A percentile compares a stretch with the other conserved stretches of the same genome.
Conservation (phyloP, 2,888 invertebrate species). For the Nudaria mundana region DNA sequence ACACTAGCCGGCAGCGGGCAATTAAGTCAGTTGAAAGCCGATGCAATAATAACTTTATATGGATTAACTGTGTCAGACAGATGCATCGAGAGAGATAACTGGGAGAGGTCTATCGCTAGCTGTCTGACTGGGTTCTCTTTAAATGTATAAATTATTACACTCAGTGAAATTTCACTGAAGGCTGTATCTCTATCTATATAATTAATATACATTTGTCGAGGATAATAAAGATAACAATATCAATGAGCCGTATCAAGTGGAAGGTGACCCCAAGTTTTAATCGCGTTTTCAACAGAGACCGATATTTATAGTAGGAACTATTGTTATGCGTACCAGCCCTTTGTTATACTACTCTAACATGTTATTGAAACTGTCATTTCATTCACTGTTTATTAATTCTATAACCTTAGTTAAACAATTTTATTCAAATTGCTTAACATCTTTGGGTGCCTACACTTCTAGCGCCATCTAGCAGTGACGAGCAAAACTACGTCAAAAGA, state of each 20-base stretch:
- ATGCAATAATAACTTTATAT: slow-evolving; percentile 72
- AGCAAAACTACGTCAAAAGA: no score
- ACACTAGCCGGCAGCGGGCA: slow-evolving; percentile 66
- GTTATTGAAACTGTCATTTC: slow-evolving; percentile 61
- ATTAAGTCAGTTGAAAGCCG: slow-evolving; percentile 68
- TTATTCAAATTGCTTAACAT: no score
- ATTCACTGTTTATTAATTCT: slow-evolving; percentile 75
- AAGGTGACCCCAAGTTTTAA: slow-evolving; percentile 37
- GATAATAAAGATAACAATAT: slow-evolving; percentile 53
- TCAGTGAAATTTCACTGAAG: slow-evolving; percentile 46
- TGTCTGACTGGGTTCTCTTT: slow-evolving; percentile 45
- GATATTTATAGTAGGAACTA: slow-evolving; percentile 73
- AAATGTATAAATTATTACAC: slow-evolving; percentile 55
- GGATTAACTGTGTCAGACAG: slow-evolving; percentile 72
- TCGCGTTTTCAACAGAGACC: slow-evolving; percentile 64
- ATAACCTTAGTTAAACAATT: slow-evolving; percentile 71
- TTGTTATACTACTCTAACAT: slow-evolving; percentile 61
- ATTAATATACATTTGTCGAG: slow-evolving; percentile 51
- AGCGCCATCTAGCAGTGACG: no score
- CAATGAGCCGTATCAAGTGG: slow-evolving; percentile 50
- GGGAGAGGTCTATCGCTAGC: slow-evolving; percentile 52
- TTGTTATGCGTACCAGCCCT: slow-evolving; percentile 61
- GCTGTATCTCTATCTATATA: slow-evolving; percentile 41
- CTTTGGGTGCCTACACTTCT: no score
- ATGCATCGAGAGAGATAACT: slow-evolving; percentile 62